A percentile compares a stretch with the other conserved stretches of the same genome.
Conservation (phyloP, 1,140 invertebrate species). For the Orchestia grillus region DNA sequence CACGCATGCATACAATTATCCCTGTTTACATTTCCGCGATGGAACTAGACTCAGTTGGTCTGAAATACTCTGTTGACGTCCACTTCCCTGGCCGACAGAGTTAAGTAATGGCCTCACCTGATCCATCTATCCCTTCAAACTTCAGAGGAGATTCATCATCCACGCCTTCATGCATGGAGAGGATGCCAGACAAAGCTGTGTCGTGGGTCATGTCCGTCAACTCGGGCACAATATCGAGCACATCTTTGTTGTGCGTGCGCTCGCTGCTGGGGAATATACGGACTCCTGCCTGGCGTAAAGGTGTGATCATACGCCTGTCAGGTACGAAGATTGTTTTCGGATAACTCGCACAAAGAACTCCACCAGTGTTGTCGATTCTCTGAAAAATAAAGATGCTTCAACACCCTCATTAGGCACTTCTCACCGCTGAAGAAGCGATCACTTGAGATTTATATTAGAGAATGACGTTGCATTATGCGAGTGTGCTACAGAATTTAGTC, state of each 20-base stretch:
- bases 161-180: neutral
- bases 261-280: neutral
- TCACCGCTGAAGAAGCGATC: neutral
- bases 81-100: too few relatives aligned
- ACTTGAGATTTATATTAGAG: too few relatives aligned
- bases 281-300: neutral
- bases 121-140: neutral
- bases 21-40: too few relatives aligned
- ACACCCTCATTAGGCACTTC: neutral
- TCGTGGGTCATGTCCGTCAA: neutral
- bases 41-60: too few relatives aligned
- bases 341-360: neutral
- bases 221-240: neutral
- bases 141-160: neutral
- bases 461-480: too few relatives aligned
- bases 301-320: neutral
- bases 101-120: neutral
- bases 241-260: neutral
- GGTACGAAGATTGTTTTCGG: conserved; percentile 6
- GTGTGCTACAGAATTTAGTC: too few relatives aligned
- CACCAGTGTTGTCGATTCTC: neutral
- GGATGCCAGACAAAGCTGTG: neutral
- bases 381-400: neutral
- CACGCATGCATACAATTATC: too few relatives aligned
- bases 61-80: too few relatives aligned